Evolutionary conservation across 2,797 vertebrate species (phyloP), one percentile per base, ranked within the genome.

Genomic region (Denticeps clupeoides): DNA sequence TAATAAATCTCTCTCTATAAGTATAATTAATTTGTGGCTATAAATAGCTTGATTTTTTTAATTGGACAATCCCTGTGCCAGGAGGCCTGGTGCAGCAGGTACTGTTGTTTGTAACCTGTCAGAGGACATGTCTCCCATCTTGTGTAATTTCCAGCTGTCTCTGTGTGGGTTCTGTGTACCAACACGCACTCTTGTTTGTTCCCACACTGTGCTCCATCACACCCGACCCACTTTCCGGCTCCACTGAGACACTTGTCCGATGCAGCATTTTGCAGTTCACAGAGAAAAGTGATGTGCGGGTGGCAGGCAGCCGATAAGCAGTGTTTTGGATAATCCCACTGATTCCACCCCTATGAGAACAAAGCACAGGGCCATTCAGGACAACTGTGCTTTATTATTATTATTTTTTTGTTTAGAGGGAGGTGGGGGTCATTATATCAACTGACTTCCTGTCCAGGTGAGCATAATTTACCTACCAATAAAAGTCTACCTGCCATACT

Each of bases 211-310:
- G 4, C 19, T 19, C 10, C 24, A 35, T 55, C 51, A 41, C 31
- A 43, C 18, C 9, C 55, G 62, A 60, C 51, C 51, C 51, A 55
- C 42, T 60, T 64, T 35, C 32, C 11, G 26, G 58, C 45, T 49
- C 51, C 27, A 32, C 22, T 21, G 29, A 53, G 32, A 53, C 41
- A 25, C 51, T 10, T 38, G 57, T 35, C 35, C 35, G 18, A 11
- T 4, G 35, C 16, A 11, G 41, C 48, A 47, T 35, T 56, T 56
- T 53, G 51, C 57, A 54, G 26, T 8, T 11, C 12, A 15, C 19
- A 7, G 25, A 49, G 41, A 52, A 60, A 58, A 58, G 29, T 35
- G 51, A 41, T 48, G 16, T 47, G 24, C 42, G 25, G 29, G 37
- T 59, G 46, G 38, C 40, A 56, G 41, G 45, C 25, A 44, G 26